These are phyloP conservation scores for Telmatochromis sp. DNA, from an alignment of 2,113 vertebrate genomes.

Conservation along the genomic window DNA sequence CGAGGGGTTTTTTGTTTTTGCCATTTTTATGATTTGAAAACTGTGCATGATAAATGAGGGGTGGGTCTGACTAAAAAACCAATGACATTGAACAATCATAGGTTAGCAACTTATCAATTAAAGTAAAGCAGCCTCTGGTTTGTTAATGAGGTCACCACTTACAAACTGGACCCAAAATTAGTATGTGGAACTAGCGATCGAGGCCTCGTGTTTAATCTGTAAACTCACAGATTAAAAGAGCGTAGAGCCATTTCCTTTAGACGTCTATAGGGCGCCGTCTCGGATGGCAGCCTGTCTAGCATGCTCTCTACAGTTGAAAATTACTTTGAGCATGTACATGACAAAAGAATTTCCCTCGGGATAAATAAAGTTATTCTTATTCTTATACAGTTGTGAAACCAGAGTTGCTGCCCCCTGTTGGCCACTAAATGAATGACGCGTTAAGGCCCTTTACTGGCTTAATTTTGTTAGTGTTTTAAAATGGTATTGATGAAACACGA, in stretches of 20 bases:
- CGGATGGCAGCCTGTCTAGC: background rate
- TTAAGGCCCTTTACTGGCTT: background rate
- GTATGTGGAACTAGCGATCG: background rate
- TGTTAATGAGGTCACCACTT: background rate
- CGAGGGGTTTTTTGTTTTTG: background rate
- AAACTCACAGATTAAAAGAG: background rate
- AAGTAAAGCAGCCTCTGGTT: background rate
- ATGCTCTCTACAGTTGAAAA: background rate
- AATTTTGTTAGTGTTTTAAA: background rate
- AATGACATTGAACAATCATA: background rate
- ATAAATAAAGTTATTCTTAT: background rate
- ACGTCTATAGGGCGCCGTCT: accelerated
- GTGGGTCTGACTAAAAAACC: background rate
- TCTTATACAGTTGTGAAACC: background rate
- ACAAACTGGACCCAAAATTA: background rate
- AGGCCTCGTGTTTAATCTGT: background rate
- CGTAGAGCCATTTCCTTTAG: background rate
- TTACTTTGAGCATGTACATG: background rate
- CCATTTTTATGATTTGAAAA: background rate
- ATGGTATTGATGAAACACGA: background rate
- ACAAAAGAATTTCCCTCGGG: background rate
- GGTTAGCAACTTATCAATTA: background rate
- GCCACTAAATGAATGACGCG: background rate
- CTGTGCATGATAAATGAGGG: background rate
- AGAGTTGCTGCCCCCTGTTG: background rate